phyloP scores from a whole-genome alignment of 2,797 vertebrate genomes.

The Danio jaintianensis region DNA sequence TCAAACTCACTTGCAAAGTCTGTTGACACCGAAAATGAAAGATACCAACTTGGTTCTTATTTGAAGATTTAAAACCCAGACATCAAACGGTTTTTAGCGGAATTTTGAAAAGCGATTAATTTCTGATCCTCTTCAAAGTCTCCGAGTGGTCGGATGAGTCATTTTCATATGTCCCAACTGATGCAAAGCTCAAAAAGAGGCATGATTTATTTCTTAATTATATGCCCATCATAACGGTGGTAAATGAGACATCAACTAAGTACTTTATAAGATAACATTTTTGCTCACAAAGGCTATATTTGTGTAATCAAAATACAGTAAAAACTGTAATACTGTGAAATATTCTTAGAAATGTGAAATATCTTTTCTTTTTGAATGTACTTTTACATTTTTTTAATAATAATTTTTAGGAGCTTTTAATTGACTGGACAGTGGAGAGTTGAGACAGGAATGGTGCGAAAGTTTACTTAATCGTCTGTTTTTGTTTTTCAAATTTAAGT shows the following conservation, averaged over 20 bases:
- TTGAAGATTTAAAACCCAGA: background rate
- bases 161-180: background rate
- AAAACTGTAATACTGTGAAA: no score
- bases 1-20: constrained; percentile 1
- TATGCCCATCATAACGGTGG: background rate
- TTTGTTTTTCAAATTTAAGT: no score
- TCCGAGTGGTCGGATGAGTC: constrained; percentile 1
- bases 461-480: no score
- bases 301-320: no score
- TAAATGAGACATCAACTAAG: background rate
- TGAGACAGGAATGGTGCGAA: no score
- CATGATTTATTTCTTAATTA: background rate
- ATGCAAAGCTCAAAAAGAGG: background rate
- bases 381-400: no score
- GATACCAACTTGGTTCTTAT: background rate
- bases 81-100: background rate
- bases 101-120: background rate
- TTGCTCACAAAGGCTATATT: no score
- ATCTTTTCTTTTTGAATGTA: no score
- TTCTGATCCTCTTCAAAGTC: constrained; percentile 1
- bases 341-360: no score
- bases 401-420: no score
- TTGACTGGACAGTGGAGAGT: no score
- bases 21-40: background rate
- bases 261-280: no score